A percentile compares a stretch with the other conserved stretches of the same genome.
These are phyloP conservation scores for Leptonema lineaticorne DNA, from an alignment of 1,140 invertebrate genomes.

Conservation along the genomic window DNA sequence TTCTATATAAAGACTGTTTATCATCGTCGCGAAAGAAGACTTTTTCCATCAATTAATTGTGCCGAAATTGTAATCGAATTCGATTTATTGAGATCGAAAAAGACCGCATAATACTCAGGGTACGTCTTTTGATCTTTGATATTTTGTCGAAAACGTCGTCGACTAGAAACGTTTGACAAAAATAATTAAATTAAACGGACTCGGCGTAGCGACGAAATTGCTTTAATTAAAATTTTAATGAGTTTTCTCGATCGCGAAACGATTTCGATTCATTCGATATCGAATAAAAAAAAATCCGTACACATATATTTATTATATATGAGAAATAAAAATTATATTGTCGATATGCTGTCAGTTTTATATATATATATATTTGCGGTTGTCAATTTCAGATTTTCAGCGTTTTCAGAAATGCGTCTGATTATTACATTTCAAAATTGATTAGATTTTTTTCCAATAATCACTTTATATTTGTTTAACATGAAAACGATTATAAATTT, in stretches of 20 bases:
- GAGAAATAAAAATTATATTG: too few relatives aligned
- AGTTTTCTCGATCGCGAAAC: not conserved
- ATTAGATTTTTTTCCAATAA: too few relatives aligned
- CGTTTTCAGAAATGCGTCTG: too few relatives aligned
- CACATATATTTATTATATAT: not conserved
- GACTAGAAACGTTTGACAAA: conserved; percentile 6
- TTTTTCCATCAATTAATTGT: too few relatives aligned
- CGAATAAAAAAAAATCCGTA: not conserved
- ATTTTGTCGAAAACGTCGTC: conserved; percentile 2
- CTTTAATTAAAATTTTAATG: conserved; percentile 23
- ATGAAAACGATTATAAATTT: too few relatives aligned
- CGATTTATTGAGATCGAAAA: not conserved
- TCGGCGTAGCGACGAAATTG: conserved; percentile 10
- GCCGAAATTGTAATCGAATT: not conserved
- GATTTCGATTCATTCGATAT: not conserved
- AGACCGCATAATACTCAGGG: not conserved
- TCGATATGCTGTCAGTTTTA: too few relatives aligned
- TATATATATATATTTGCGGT: too few relatives aligned
- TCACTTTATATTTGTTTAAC: too few relatives aligned
- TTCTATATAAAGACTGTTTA: too few relatives aligned
- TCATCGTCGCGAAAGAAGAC: too few relatives aligned
- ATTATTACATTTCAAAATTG: too few relatives aligned
- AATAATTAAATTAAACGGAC: conserved; percentile 14
- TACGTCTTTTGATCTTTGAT: not conserved
- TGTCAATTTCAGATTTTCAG: too few relatives aligned